Percentiles rank a stretch among this genome's conserved stretches.
These are phyloP conservation scores for Cantharis flavilabris DNA, from an alignment of 2,888 invertebrate species.

Conservation along the genomic window DNA sequence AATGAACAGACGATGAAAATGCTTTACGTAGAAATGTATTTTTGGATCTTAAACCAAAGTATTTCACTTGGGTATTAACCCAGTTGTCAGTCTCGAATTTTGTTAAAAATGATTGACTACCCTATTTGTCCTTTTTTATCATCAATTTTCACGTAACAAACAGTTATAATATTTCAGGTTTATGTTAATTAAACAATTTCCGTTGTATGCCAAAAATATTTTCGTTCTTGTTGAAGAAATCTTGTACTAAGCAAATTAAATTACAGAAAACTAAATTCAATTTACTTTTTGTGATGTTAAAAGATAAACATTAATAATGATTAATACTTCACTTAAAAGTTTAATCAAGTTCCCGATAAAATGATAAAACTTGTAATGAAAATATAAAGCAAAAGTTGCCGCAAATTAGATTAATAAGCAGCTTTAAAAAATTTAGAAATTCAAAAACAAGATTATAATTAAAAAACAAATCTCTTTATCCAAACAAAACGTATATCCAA, in stretches of 20 bases:
- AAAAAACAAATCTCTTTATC: constrained; percentile 27
- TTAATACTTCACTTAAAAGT: background rate
- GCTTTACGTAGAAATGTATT: background rate
- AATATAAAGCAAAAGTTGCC: constrained; percentile 1
- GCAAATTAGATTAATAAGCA: constrained; percentile 12
- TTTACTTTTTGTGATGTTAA: background rate
- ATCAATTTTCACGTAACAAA: background rate
- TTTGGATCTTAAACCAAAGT: background rate
- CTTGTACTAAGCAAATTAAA: background rate
- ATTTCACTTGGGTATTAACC: background rate
- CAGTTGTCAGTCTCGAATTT: background rate
- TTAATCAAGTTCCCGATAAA: background rate
- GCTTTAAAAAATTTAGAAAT: constrained; percentile 10
- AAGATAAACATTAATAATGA: background rate
- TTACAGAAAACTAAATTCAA: background rate
- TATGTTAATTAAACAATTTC: background rate
- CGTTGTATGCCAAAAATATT: background rate
- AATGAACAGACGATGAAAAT: background rate
- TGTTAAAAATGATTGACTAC: background rate
- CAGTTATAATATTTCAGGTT: background rate
- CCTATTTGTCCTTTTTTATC: background rate
- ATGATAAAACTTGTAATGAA: constrained; percentile 4
- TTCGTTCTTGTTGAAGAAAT: background rate
- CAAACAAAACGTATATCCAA: constrained; percentile 21
- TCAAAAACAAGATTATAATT: constrained; percentile 12